These are phyloP conservation scores for Mesocricetus auratus DNA, from an alignment of 2,113 vertebrate species.

Conservation along the genomic window DNA sequence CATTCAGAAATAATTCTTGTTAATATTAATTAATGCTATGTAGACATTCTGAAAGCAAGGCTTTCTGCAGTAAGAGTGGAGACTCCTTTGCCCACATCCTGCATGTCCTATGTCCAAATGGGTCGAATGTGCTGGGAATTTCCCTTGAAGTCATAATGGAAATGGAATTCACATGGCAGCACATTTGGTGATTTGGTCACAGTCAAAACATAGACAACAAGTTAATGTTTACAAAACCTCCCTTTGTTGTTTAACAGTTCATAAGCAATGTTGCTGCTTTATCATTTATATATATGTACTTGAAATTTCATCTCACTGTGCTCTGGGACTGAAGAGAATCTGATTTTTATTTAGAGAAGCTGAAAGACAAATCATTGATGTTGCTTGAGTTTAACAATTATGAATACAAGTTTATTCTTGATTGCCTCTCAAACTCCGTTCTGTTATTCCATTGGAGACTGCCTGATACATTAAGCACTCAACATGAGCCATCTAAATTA, in stretches of 20 bases:
- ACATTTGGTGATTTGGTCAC: not conserved
- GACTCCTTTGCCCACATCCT: not conserved
- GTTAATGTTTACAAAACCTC: not conserved
- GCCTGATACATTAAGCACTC: not conserved
- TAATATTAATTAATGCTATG: slow-evolving; percentile 65
- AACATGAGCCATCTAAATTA: not conserved
- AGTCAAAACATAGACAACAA: not conserved
- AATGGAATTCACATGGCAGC: slow-evolving; percentile 17
- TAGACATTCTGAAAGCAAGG: slow-evolving; percentile 24
- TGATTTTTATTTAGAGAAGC: slow-evolving; percentile 7
- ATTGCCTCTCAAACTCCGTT: not conserved
- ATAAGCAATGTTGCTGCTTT: not conserved
- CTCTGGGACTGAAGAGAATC: not conserved
- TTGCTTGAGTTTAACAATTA: slow-evolving; percentile 21
- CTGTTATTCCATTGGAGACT: not conserved
- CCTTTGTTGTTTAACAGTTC: not conserved
- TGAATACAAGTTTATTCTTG: not conserved
- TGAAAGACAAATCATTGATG: not conserved
- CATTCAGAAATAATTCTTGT: slow-evolving; percentile 49
- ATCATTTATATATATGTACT: rapidly evolving
- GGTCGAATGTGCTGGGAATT: not conserved
- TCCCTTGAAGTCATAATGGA: slow-evolving; percentile 1
- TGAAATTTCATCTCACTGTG: not conserved
- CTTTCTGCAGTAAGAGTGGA: not conserved
- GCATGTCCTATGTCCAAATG: not conserved